Base-by-base conservation (phyloP, 2,797 vertebrate species). In the Ctenopoma kingsleyae region DNA sequence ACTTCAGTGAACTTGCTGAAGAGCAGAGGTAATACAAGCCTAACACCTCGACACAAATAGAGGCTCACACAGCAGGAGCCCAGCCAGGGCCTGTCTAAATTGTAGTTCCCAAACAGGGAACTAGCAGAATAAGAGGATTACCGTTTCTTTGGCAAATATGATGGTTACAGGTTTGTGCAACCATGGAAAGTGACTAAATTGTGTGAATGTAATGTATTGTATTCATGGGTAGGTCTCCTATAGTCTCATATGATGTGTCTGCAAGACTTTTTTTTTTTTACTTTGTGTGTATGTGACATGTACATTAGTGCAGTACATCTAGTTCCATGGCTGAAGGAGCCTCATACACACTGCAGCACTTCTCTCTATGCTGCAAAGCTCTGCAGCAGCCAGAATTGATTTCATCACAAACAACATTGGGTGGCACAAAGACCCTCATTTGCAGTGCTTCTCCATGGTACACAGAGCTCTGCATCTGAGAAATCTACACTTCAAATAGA, bases 321-420 rank as follows among this genome's bases (percentile, higher is more conserved):
- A 59, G 59, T 71, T 81, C 74, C 48, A 56, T 36, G 52, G 64
- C 51, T 75, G 56, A 75, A 55, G 52, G 53, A 76, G 61, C 52
- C 52, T 77, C 71, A 68, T 19, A 8, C 48, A 78, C 76, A 82
- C 81, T 85, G 83, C 81, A 81, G 64, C 65, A 74, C 61, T 80
- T 76, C 74, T 70, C 62, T 84, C 75, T 71, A 76, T 83, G 70
- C 84, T 76, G 78, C 78, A 86, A 79, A 83, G 62, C 82, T 76
- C 83, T 81, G 89, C 85, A 80, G 82, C 75, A 87, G 78, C 74
- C 80, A 69, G 49, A 79, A 86, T 77, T 80, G 64, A 90, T 90
- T 88, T 82, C 61, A 90, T 84, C 80, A 71, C 55, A 74, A 72
- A 54, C 46, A 82, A 76, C 70, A 64, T 25, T 56, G 64, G 67